A percentile compares a stretch with the other conserved stretches of the same genome.
Conservation (phyloP, 2,797 vertebrate genomes). For the Lagorchestes hirsutus region DNA sequence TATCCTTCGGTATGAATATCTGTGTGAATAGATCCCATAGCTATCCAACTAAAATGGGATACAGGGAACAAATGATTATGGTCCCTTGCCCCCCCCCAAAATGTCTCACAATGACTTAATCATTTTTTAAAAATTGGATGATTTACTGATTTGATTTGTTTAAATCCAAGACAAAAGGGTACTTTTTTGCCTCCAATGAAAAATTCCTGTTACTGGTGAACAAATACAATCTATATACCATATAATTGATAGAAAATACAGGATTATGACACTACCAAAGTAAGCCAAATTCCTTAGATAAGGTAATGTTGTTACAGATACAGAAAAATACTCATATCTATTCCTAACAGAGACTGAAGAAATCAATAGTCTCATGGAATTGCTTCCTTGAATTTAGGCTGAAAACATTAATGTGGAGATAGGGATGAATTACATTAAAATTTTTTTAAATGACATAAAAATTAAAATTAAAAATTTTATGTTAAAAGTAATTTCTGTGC, state of each 20-base stretch:
- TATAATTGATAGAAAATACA: constrained; percentile 29
- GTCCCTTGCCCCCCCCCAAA: background rate
- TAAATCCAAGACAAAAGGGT: background rate
- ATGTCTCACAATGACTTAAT: background rate
- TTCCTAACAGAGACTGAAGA: constrained; percentile 4
- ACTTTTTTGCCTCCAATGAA: background rate
- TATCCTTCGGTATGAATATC: background rate
- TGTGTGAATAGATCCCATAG: background rate
- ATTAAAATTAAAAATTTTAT: too few species aligned
- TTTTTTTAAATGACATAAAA: too few species aligned
- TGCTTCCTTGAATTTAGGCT: background rate
- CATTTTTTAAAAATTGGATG: background rate
- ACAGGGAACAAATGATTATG: background rate
- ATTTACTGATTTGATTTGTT: background rate
- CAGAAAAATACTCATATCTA: constrained; percentile 16
- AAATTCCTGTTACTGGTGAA: background rate
- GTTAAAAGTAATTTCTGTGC: constrained; percentile 1
- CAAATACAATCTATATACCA: background rate
- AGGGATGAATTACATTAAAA: background rate
- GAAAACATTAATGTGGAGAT: background rate
- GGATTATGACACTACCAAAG: constrained; percentile 3
- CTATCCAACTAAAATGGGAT: background rate
- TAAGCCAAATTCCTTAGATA: constrained; percentile 8
- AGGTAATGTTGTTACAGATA: background rate
- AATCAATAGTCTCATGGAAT: constrained; percentile 49